phyloP scores from a whole-genome alignment of 2,888 invertebrate species.

The Diarsia rubi region DNA sequence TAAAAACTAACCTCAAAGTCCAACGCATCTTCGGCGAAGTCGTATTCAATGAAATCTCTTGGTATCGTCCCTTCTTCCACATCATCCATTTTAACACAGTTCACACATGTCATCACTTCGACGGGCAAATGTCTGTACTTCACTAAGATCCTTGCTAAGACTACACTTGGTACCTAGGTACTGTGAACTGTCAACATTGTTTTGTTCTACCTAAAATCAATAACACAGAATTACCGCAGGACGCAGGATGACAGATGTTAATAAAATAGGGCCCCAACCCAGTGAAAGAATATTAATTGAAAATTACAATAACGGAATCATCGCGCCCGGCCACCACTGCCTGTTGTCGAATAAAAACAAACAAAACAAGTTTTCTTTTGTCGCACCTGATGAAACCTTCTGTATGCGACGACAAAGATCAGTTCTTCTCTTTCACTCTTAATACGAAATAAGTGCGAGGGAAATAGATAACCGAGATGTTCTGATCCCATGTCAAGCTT shows the following conservation, averaged over 20 bases:
- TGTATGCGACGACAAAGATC: neutral
- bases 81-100: slow-evolving; percentile 83
- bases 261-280: neutral
- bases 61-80: slow-evolving; percentile 85
- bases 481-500: neutral
- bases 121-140: slow-evolving; percentile 24
- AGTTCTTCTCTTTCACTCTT: slow-evolving; percentile 47
- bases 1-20: slow-evolving; percentile 86
- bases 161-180: slow-evolving; percentile 25
- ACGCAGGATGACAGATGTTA: slow-evolving; percentile 19
- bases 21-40: slow-evolving; percentile 87
- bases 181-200: slow-evolving; percentile 53
- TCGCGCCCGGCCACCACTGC: slow-evolving; percentile 23
- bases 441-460: neutral
- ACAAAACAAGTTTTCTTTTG: slow-evolving; percentile 16
- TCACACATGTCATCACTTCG: slow-evolving; percentile 80
- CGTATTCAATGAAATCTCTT: slow-evolving; percentile 84
- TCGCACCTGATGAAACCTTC: neutral
- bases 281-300: neutral
- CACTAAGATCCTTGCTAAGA: slow-evolving; percentile 23
- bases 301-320: slow-evolving; percentile 2
- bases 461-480: slow-evolving; percentile 26
- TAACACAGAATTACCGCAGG: slow-evolving; percentile 32
- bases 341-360: slow-evolving; percentile 40
- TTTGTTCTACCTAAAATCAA: slow-evolving; percentile 63